Conservation (phyloP, 1,140 invertebrate genomes). For the Scaptomyza graminum region DNA sequence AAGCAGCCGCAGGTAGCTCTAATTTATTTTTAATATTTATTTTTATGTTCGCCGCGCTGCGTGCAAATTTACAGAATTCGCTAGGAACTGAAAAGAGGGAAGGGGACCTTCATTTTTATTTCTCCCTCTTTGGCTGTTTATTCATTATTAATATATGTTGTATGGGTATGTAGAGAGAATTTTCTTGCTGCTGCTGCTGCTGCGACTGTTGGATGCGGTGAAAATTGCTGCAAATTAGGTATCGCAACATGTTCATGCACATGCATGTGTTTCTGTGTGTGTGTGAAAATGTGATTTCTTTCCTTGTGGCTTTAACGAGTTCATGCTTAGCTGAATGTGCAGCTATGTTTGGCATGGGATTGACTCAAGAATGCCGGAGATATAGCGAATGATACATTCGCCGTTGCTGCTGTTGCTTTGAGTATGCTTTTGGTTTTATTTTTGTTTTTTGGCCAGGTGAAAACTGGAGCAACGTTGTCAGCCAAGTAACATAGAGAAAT, state of each 20-base stretch:
- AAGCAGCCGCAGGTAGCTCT: constrained; percentile 66
- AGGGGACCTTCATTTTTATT: constrained; percentile 22
- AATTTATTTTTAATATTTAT: constrained; percentile 81
- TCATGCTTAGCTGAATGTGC: constrained; percentile 51
- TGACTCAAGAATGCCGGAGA: constrained; percentile 35
- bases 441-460: constrained; percentile 36
- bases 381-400: constrained; percentile 24
- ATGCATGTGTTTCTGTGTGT: constrained; percentile 1
- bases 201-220: constrained; percentile 50
- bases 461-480: constrained; percentile 35
- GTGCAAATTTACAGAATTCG: constrained; percentile 60
- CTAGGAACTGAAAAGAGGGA: not conserved
- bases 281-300: constrained; percentile 43
- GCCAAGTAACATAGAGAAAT: constrained; percentile 13
- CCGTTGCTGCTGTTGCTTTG: not conserved
- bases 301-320: constrained; percentile 55
- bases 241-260: constrained; percentile 42
- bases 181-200: constrained; percentile 34
- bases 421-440: not conserved
- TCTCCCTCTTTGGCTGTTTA: constrained; percentile 49
- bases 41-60: constrained; percentile 59
- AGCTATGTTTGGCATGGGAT: constrained; percentile 39
- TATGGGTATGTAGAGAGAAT: constrained; percentile 33
- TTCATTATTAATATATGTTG: constrained; percentile 70
- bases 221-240: constrained; percentile 76